Evolutionary conservation across 1,140 invertebrate species (phyloP), one percentile per base, ranked within the genome.

Genomic region (Globodera rostochiensis): DNA sequence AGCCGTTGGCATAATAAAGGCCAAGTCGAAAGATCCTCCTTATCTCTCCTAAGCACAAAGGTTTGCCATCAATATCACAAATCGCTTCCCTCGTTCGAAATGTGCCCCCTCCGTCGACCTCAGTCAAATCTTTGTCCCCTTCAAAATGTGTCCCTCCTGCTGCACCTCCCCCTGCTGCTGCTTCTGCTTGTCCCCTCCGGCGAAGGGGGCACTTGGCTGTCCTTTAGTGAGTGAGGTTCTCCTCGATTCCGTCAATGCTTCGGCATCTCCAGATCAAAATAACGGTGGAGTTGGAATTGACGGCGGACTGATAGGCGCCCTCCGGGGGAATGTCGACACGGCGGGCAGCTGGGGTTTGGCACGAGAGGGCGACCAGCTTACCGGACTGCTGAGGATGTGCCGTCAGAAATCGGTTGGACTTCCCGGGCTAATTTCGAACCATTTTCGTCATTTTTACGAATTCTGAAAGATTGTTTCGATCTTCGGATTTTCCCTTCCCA

Each of bases 251-350:
- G 15, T 0, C 5, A 19, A 64, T 64, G 13, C 57, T 2, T 47
- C 69, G 1, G 1, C 9, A 0, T 71, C 11, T 71, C 25, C 69
- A 71, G 69, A 71, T 47, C 69, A 36, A 45, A 71, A 71, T 19
- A 45, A 47, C 11, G 69, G 69, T 6, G 25, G 69, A 36, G 11
- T 71, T 47, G 46, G 69, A 36, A 36, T 71, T 47, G 46, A 36
- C 69, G 69, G 69, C 69, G 69, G 69, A 71, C 69, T 71, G 69
- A 36, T 71, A 0, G 19, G 69, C 25, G 69, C 69, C 36, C 69
- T 45, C 9, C 69, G 46, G 36, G 21, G 69, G 9, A 45, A 71
- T 45, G 69, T 21, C 36, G 69, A 36, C 11, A 19, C 69, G 36
- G n/a, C 46, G 69, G 6, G 19, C n/a, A 36, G 69, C 69, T n/a